phyloP scores from a whole-genome alignment of 2,888 invertebrate species.

The Nomada lathburiana region DNA sequence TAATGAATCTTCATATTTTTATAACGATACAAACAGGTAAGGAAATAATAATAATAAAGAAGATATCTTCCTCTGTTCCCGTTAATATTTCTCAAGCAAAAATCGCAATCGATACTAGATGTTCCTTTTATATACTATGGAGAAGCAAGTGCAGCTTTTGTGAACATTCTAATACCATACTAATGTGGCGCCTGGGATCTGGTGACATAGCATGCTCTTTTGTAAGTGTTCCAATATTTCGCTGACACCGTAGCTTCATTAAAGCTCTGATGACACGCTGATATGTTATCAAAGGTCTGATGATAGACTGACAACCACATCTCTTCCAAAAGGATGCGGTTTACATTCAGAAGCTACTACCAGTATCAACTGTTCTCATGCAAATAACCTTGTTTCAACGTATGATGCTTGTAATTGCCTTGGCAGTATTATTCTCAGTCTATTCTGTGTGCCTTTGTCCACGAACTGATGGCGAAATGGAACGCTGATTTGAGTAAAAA shows the following conservation, averaged over 20 bases:
- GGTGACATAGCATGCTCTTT: neutral
- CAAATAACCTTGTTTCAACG: slow-evolving; percentile 9
- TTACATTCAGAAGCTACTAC: slow-evolving; percentile 2
- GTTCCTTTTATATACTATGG: no score
- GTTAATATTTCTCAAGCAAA: no score
- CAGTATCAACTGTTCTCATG: slow-evolving; percentile 11
- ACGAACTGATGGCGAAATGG: neutral
- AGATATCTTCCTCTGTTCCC: no score
- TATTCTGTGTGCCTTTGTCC: neutral
- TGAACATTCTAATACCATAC: neutral
- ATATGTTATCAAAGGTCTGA: slow-evolving; percentile 18
- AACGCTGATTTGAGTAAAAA: neutral
- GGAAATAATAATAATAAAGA: no score
- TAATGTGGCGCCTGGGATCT: neutral
- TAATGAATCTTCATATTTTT: no score
- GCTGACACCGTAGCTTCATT: neutral
- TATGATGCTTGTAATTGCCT: neutral
- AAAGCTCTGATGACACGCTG: neutral
- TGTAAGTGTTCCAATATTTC: slow-evolving; percentile 1
- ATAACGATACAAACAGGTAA: no score
- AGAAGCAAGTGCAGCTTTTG: neutral
- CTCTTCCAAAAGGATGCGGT: slow-evolving; percentile 16
- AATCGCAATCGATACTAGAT: no score
- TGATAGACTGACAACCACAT: slow-evolving; percentile 10
- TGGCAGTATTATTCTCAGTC: neutral